Percentiles rank a stretch among this genome's conserved stretches.
phyloP scores from a whole-genome alignment of 2,113 vertebrate species.

The Probosciger aterrimus region DNA sequence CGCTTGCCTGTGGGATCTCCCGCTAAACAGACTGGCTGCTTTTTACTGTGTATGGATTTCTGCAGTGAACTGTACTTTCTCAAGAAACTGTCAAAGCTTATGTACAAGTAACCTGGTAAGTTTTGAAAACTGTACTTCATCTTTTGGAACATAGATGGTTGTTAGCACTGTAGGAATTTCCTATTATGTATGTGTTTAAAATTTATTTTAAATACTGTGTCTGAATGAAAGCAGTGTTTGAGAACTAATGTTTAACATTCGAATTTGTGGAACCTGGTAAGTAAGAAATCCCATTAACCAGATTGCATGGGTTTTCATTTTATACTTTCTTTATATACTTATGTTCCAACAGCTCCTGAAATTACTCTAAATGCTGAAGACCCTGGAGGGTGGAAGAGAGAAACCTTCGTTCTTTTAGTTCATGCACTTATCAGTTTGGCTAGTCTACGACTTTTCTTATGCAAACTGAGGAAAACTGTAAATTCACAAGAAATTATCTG shows the following conservation, averaged over 20 bases:
- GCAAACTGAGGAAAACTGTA: neutral
- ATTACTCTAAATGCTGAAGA: neutral
- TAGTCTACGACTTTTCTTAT: neutral
- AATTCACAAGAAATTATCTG: neutral
- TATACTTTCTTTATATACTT: neutral
- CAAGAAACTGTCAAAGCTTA: slow-evolving; percentile 52
- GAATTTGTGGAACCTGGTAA: neutral
- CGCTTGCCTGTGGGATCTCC: neutral
- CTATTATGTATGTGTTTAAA: neutral
- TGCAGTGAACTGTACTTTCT: neutral
- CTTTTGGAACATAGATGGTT: neutral
- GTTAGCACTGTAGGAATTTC: neutral
- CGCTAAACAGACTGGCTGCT: neutral
- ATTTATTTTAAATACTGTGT: neutral
- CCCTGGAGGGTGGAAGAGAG: neutral
- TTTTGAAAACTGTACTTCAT: slow-evolving; percentile 8
- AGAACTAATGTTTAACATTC: neutral
- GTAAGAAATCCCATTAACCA: neutral
- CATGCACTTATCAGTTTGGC: neutral
- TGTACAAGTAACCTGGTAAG: slow-evolving; percentile 68
- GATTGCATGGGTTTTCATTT: neutral
- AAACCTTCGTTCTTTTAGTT: neutral
- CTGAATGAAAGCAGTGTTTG: neutral
- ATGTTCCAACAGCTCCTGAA: neutral
- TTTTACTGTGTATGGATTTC: slow-evolving; percentile 57